Base-by-base conservation (phyloP, 1,140 invertebrate genomes). In the Eueides isabella region DNA sequence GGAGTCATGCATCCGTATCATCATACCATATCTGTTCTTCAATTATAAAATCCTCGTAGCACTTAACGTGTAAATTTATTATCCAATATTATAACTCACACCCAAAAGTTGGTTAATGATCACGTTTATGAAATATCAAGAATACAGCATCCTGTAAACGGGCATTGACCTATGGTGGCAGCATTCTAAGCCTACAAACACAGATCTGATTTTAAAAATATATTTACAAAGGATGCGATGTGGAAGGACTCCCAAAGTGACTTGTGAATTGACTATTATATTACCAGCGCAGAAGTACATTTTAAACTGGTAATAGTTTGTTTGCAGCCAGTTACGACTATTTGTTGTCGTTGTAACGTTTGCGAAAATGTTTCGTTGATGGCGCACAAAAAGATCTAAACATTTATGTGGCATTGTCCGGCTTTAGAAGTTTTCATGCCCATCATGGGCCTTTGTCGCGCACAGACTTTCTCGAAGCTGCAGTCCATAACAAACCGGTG, bases 351-450 rank as follows among this genome's bases (percentile, higher is more conserved):
- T 65, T 75, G 81, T 86, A 80, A 82, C 70, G 80, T 83, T 72
- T 80, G 80, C 71, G 82, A 81, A 84, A 85, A 86, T 80, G 80
- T 79, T 88, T 84, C 81, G 80, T 80, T 80, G 78, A 80, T 74
- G 77, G 73, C 71, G 66, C 74, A 76, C 79, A 83, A 82, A 84
- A 85, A 82, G 80, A 85, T 81, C 80, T 80, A 85, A 86, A 86
- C 82, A 72, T 91, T 91, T 91, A 90, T 91, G 87, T 86, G 44
- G 83, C 80, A 90, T 91, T 91, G 88, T 91, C 77, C 79, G 63
- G 65, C 66, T 72, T 48, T 55, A 75, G 70, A 83, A 79, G 79
- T 84, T 81, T 81, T 82, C 81, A 75, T 78, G 72, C 80, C 84
- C 82, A 86, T 85, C 86, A 86, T 33, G 76, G 67, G 61, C 79